Evolutionary conservation across 2,888 invertebrate genomes (phyloP).

Genomic region (Nebria salina): DNA sequence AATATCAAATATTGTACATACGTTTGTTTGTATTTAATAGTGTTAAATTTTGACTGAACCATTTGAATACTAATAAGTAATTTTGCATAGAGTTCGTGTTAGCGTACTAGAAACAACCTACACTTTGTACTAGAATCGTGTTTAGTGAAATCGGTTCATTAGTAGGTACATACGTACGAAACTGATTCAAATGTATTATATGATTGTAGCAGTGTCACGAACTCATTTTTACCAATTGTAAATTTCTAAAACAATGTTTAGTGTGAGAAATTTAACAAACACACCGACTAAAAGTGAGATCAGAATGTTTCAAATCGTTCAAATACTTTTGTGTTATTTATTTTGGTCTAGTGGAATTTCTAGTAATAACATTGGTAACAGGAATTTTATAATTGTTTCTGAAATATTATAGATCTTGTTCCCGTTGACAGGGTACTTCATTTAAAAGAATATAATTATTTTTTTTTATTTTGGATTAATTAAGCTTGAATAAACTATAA

Average conservation of each 20-base stretch:
- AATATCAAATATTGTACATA: no score
- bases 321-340: background rate
- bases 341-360: background rate
- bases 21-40: no score
- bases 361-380: background rate
- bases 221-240: background rate
- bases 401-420: background rate
- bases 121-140: background rate
- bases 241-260: background rate
- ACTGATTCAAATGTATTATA: background rate
- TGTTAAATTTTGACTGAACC: background rate
- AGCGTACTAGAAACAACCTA: background rate
- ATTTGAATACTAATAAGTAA: background rate
- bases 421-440: background rate
- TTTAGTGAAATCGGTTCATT: slow-evolving; percentile 1
- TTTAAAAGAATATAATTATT: background rate
- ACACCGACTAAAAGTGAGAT: background rate
- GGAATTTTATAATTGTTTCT: background rate
- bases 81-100: background rate
- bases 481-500: no score
- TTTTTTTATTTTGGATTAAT: no score
- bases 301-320: background rate
- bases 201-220: background rate
- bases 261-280: background rate
- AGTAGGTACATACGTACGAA: background rate